Evolutionary conservation across 2,113 vertebrate genomes (phyloP).

Genomic region (Columba livia): DNA sequence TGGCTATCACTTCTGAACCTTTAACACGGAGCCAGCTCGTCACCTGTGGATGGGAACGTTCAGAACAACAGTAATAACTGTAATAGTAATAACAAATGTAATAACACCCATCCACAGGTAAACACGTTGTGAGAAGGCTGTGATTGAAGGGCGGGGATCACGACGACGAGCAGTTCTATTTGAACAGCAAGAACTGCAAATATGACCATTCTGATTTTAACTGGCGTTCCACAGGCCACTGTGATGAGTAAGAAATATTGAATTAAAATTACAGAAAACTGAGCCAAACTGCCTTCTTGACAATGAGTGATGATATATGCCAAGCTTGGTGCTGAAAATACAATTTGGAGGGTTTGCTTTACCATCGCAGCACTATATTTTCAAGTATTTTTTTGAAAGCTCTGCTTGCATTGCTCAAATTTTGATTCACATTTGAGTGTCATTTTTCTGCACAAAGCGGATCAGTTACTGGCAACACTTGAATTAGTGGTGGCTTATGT

Average conservation of each 20-base stretch:
- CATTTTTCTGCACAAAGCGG: background rate
- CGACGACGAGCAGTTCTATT: background rate
- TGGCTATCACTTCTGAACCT: background rate
- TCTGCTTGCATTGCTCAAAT: background rate
- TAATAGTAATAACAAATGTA: background rate
- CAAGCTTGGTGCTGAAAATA: background rate
- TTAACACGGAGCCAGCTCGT: background rate
- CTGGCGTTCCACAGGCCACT: background rate
- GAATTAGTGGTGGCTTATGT: background rate
- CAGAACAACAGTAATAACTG: background rate
- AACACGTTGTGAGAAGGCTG: background rate
- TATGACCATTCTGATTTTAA: background rate
- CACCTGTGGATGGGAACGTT: background rate
- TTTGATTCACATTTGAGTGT: background rate
- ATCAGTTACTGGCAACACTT: background rate
- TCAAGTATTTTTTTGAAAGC: background rate
- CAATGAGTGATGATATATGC: background rate
- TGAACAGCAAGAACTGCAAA: background rate
- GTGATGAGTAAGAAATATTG: background rate
- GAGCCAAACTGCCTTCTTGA: background rate
- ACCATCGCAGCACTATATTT: background rate
- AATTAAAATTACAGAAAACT: constrained; percentile 1
- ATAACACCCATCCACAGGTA: background rate
- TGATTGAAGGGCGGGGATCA: background rate
- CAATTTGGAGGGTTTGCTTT: background rate